A percentile compares a stretch with the other conserved stretches of the same genome.
phyloP scores from a whole-genome alignment of 2,888 invertebrate genomes.

The Sycophila texana region DNA sequence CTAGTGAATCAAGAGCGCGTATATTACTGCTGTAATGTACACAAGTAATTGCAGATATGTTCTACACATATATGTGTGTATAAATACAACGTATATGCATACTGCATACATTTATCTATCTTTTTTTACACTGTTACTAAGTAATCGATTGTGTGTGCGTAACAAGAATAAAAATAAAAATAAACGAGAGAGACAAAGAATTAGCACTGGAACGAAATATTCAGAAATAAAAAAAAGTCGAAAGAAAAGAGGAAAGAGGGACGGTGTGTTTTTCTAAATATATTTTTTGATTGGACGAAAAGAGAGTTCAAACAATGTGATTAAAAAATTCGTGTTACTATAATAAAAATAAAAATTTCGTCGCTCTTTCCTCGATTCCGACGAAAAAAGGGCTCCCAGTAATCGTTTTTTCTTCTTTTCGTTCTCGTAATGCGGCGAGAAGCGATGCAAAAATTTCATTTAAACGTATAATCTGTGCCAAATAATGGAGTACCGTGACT shows the following conservation, averaged over 20 bases:
- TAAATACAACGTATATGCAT: constrained; percentile 29
- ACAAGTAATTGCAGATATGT: constrained; percentile 45
- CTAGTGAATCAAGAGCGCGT: constrained; percentile 61
- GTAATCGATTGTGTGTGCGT: constrained; percentile 28
- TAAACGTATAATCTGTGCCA: constrained; percentile 73
- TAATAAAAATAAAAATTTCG: constrained; percentile 20
- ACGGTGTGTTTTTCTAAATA: constrained; percentile 14
- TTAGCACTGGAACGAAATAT: constrained; percentile 29
- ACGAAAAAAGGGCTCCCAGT: constrained; percentile 37
- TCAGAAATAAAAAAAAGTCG: constrained; percentile 8
- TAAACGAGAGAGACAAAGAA: constrained; percentile 44
- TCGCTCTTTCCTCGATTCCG: constrained; percentile 34
- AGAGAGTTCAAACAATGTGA: constrained; percentile 16
- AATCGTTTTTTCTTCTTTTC: constrained; percentile 52
- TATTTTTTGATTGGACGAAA: constrained; percentile 22
- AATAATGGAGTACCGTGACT: constrained; percentile 73
- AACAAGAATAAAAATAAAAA: constrained; percentile 38
- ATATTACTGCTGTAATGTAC: constrained; percentile 44
- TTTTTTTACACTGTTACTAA: constrained; percentile 64
- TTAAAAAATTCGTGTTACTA: constrained; percentile 6
- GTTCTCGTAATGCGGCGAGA: constrained; percentile 53
- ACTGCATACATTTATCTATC: constrained; percentile 58
- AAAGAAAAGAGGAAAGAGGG: constrained; percentile 45
- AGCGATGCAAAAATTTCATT: constrained; percentile 49
- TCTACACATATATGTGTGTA: constrained; percentile 29